A percentile compares a stretch with the other conserved stretches of the same genome.
Conservation (phyloP, 2,888 invertebrate species). For the Yponomeuta plumbellus region DNA sequence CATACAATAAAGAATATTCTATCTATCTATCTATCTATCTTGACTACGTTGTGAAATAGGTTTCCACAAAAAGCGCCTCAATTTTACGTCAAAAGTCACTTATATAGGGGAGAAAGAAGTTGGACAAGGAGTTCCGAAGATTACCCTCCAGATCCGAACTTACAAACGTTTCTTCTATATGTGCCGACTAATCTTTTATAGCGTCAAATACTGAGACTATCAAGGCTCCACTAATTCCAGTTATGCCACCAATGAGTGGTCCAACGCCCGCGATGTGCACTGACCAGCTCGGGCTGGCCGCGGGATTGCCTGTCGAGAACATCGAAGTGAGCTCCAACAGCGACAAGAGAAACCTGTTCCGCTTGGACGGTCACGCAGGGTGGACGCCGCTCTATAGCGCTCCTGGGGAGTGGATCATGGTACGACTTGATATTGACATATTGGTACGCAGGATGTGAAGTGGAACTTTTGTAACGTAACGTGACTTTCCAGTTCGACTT, state of each 20-base stretch:
- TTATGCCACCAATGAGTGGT: too few relatives aligned
- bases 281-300: conserved; percentile 84
- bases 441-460: too few relatives aligned
- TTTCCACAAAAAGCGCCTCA: too few relatives aligned
- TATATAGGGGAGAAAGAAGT: too few relatives aligned
- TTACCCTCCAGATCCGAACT: conserved; percentile 82
- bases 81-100: too few relatives aligned
- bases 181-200: too few relatives aligned
- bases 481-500: conserved; percentile 80
- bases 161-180: too few relatives aligned
- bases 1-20: too few relatives aligned
- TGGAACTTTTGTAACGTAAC: conserved; percentile 18
- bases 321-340: conserved; percentile 80
- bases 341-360: conserved; percentile 56
- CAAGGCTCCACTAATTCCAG: too few relatives aligned
- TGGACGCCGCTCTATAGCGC: conserved; percentile 83
- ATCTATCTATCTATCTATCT: too few relatives aligned
- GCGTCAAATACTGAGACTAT: conserved; percentile 18
- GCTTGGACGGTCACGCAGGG: conserved; percentile 63
- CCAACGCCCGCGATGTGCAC: conserved; percentile 77
- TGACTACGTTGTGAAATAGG: too few relatives aligned
- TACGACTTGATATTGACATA: conserved; percentile 38
- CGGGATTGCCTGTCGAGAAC: conserved; percentile 79
- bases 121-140: too few relatives aligned
- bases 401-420: conserved; percentile 82